Evolutionary conservation across 2,888 invertebrate species (phyloP).

Genomic region (Nomada lathburiana): DNA sequence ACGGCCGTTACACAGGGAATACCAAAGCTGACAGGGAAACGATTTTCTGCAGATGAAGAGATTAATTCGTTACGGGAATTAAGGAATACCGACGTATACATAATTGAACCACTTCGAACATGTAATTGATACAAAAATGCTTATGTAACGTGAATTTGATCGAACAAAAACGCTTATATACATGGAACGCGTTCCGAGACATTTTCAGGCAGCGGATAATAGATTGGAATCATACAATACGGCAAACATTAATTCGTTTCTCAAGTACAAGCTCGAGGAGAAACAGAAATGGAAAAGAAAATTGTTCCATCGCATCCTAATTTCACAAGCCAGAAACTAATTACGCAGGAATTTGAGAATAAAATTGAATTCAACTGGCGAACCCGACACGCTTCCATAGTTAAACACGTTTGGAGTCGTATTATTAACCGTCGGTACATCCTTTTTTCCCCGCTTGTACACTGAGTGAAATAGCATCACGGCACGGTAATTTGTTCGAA

Average conservation of each 20-base stretch:
- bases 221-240: no score
- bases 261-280: neutral
- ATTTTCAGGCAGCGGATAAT: no score
- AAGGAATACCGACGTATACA: no score
- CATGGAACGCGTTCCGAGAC: no score
- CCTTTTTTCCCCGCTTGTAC: neutral
- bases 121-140: no score
- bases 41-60: neutral
- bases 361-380: neutral
- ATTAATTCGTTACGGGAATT: no score
- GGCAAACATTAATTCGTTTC: no score
- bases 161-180: no score
- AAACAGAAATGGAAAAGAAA: neutral
- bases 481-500: constrained; percentile 10
- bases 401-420: neutral
- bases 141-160: no score
- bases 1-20: neutral
- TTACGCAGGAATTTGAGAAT: neutral
- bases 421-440: neutral
- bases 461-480: no score
- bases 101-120: no score
- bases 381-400: neutral
- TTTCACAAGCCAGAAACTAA: neutral
- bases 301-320: neutral
- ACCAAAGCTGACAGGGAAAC: neutral